phyloP scores from a whole-genome alignment of 2,888 invertebrate species.

The Drosophila birchii region DNA sequence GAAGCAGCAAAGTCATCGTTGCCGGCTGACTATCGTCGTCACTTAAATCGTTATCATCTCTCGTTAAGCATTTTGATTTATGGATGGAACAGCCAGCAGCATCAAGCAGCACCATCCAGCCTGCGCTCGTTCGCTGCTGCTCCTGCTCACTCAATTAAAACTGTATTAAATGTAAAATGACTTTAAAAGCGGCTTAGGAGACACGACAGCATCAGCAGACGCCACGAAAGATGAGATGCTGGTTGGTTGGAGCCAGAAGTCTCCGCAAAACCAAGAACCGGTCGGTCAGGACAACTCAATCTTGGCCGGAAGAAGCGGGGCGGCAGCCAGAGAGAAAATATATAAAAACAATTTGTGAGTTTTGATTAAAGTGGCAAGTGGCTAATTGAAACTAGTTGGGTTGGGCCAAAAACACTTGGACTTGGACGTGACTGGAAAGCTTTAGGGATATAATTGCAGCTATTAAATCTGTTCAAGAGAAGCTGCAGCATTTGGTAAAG shows the following conservation, averaged over 20 bases:
- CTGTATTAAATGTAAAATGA: constrained; percentile 76
- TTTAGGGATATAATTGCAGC: constrained; percentile 5
- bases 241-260: neutral
- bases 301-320: constrained; percentile 14
- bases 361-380: constrained; percentile 61
- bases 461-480: neutral
- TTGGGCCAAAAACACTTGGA: constrained; percentile 15
- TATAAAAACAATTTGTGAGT: constrained; percentile 63
- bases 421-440: constrained; percentile 21
- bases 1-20: constrained; percentile 18
- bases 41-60: constrained; percentile 67
- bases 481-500: neutral
- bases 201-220: constrained; percentile 20
- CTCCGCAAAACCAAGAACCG: constrained; percentile 44
- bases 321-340: constrained; percentile 21
- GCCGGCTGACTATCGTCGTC: constrained; percentile 22
- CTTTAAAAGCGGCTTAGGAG: constrained; percentile 53
- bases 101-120: neutral
- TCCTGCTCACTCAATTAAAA: constrained; percentile 66
- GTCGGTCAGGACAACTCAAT: constrained; percentile 68
- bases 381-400: constrained; percentile 68
- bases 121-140: constrained; percentile 15
- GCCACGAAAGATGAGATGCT: constrained; percentile 19
- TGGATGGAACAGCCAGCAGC: constrained; percentile 21
- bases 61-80: constrained; percentile 64